Conservation (phyloP, 2,888 invertebrate species). For the Tachina grossa region DNA sequence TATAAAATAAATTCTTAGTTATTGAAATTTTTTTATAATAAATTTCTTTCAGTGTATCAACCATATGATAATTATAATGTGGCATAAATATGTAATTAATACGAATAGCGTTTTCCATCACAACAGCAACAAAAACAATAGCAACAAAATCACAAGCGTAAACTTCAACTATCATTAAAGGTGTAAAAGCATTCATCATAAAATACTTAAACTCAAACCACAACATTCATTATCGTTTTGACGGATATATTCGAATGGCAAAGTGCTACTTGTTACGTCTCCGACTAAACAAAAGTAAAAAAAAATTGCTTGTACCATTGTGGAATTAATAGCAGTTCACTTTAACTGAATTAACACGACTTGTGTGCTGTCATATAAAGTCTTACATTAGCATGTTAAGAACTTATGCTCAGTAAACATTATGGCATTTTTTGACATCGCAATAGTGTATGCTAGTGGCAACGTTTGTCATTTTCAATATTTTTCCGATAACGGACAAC, state of each 20-base stretch:
- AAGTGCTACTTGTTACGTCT: conserved; percentile 37
- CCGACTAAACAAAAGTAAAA: background rate
- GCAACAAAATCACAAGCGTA: conserved; percentile 14
- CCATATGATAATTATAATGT: conserved; percentile 8
- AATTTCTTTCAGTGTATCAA: conserved; percentile 13
- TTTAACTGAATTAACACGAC: background rate
- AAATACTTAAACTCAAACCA: conserved; percentile 45
- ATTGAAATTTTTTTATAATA: background rate
- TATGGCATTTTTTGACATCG: too few species aligned
- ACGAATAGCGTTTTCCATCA: conserved; percentile 19
- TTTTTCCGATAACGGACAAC: too few species aligned
- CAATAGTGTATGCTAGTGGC: too few species aligned
- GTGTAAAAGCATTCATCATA: conserved; percentile 47
- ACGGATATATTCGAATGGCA: conserved; percentile 35
- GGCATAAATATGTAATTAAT: conserved; percentile 36
- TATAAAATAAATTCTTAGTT: too few species aligned
- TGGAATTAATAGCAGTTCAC: background rate
- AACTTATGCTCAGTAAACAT: too few species aligned
- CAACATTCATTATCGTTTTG: conserved; percentile 52
- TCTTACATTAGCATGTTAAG: too few species aligned
- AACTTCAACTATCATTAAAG: conserved; percentile 54
- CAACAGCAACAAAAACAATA: conserved; percentile 8
- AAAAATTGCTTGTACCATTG: background rate
- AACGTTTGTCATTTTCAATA: too few species aligned
- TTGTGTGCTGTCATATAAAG: too few species aligned